Base-by-base conservation (phyloP, 1,140 invertebrate genomes). In the Pseudomyrmex pallidus region DNA sequence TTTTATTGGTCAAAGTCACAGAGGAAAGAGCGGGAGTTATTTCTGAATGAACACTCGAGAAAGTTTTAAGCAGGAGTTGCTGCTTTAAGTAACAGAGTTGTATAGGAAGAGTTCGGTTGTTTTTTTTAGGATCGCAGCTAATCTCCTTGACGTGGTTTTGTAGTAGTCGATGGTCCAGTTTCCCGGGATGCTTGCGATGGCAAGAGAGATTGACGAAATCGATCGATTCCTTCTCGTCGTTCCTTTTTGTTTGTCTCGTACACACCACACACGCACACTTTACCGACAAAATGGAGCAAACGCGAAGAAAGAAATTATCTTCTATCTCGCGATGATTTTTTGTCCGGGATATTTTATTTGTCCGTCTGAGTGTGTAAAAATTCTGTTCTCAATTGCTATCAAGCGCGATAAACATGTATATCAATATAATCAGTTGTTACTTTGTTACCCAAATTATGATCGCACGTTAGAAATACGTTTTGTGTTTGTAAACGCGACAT, bases 221-320 rank as follows among this genome's bases (percentile, higher is more conserved):
- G 44, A 80, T 80, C 54, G 22, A 70, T 80, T 72, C 57, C 66
- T 50, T 72, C 76, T 80, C 20, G 66, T 72, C 54, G 54, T 80
- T 72, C 12, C 64, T 22, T 61, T 70, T 61, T 72, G 20, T 17
- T 46, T 25, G 2, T 59, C 44, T 57, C 13, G 48, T 48, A 70
- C 10, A 78, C 10, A n/a, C 48, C 48, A 54, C 52, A 48, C 12
- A 15, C 48, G 44, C 52, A 48, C 12, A 15, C 17, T 63, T 63
- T 63, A 10, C 25, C 44, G 64, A 50, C 15, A 13, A 59, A 73
- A 10, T 77, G 22, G 35, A 67, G 25, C n/a, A 63, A 56, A 54
- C 12, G 22, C 12, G 22, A 76, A 64, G 64, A 67, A 67, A 20
- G 0, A 35, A 35, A 35, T 35, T 35, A 35, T 35, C 35, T 35